Conservation (phyloP, 92 coral and sea anemone species). For the Zoanthus solanderi region DNA sequence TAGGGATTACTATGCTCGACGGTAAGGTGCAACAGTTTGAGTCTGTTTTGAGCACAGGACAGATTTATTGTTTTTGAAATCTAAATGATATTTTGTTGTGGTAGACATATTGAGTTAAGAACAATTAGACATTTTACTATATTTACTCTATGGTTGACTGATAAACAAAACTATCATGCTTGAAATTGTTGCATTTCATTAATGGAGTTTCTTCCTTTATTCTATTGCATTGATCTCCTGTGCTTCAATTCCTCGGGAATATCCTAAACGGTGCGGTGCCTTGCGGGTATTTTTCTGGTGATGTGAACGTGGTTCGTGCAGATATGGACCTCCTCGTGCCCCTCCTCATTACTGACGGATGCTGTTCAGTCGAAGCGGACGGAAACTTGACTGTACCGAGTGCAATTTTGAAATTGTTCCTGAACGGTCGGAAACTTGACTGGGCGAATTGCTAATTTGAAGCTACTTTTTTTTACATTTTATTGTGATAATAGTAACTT, state of each 20-base stretch:
- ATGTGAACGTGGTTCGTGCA: conserved; percentile 40
- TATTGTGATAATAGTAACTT: neutral
- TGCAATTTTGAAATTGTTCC: neutral
- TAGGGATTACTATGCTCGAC: conserved; percentile 78
- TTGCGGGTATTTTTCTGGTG: conserved; percentile 50
- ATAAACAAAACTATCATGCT: neutral
- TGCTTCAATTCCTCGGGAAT: conserved; percentile 41
- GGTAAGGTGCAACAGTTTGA: conserved; percentile 13
- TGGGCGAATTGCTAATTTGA: conserved; percentile 19
- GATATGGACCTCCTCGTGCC: conserved; percentile 49
- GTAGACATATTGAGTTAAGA: neutral
- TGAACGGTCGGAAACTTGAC: conserved; percentile 42
- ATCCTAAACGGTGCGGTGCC: conserved; percentile 37
- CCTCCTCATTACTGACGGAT: conserved; percentile 47
- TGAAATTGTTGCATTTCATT: conserved; percentile 16
- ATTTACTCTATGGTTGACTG: neutral
- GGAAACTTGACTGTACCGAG: conserved; percentile 23
- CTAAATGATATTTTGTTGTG: neutral
- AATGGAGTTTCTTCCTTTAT: conserved; percentile 32
- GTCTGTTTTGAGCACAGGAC: neutral
- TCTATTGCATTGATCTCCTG: conserved; percentile 41
- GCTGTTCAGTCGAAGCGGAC: conserved; percentile 43
- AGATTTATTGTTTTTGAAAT: neutral
- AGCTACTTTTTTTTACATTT: neutral
- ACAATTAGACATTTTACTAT: neutral